These are phyloP conservation scores for Cyprinodon tularosa DNA, from an alignment of 2,113 vertebrate species.

Conservation along the genomic window DNA sequence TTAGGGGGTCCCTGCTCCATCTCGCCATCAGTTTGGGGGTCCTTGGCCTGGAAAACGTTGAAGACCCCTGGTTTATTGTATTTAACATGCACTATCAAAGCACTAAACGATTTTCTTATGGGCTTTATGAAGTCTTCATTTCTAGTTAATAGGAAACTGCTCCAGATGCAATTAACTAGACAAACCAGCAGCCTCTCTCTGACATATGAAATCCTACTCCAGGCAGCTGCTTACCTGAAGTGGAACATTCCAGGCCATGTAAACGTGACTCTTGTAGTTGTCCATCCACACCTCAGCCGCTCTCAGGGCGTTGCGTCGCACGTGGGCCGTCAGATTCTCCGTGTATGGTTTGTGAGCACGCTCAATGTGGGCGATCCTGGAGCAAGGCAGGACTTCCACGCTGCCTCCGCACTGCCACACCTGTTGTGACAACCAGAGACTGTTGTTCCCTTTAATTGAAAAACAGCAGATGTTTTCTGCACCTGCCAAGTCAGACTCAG, in stretches of 20 bases:
- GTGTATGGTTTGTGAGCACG: slow-evolving; percentile 97
- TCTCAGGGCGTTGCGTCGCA: slow-evolving; percentile 91
- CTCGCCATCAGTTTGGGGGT: too few species aligned
- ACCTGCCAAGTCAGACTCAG: slow-evolving; percentile 9
- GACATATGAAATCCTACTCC: background rate
- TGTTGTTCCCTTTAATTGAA: background rate
- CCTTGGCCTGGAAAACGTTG: too few species aligned
- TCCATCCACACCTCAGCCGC: slow-evolving; percentile 99
- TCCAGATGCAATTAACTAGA: background rate
- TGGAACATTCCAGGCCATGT: slow-evolving; percentile 98
- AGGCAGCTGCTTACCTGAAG: slow-evolving; percentile 79
- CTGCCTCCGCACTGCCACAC: slow-evolving; percentile 97
- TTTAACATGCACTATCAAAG: too few species aligned
- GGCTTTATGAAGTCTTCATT: background rate
- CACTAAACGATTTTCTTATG: background rate
- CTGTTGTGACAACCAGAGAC: slow-evolving; percentile 62
- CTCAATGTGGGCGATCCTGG: slow-evolving; percentile 93
- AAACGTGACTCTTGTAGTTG: slow-evolving; percentile 92
- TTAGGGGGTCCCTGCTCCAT: too few species aligned
- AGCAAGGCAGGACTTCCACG: slow-evolving; percentile 96
- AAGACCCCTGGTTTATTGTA: too few species aligned
- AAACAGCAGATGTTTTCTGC: background rate
- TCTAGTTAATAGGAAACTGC: slow-evolving; percentile 14
- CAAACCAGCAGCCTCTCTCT: background rate
- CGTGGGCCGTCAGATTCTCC: slow-evolving; percentile 89